Conservation (phyloP, 2,888 invertebrate genomes). For the Mesorhabditis spiculigera region DNA sequence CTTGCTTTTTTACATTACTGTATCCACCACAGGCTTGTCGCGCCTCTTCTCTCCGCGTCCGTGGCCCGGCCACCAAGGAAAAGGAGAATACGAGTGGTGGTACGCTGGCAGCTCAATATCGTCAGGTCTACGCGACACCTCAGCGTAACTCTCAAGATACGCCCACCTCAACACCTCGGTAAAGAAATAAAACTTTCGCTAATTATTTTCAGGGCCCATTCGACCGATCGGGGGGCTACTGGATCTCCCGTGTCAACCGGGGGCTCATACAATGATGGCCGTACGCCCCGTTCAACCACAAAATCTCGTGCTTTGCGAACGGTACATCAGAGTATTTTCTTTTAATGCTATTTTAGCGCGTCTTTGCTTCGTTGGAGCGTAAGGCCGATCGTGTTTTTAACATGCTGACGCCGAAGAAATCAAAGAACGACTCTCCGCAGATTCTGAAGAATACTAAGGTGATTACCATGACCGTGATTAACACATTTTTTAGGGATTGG, state of each 20-base stretch:
- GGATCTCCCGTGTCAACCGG: constrained; percentile 31
- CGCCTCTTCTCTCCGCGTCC: not conserved
- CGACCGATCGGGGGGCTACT: constrained; percentile 9
- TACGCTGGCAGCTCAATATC: not conserved
- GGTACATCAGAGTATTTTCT: not conserved
- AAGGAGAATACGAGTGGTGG: not conserved
- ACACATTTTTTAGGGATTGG: constrained; percentile 66
- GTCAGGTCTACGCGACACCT: not conserved
- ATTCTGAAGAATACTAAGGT: constrained; percentile 33
- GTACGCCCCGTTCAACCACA: constrained; percentile 37
- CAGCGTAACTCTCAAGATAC: too few relatives aligned
- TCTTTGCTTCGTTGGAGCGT: constrained; percentile 72
- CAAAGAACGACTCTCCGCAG: constrained; percentile 38
- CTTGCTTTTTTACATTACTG: too few relatives aligned
- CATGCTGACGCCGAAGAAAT: constrained; percentile 69
- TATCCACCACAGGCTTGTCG: too few relatives aligned
- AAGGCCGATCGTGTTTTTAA: constrained; percentile 70
- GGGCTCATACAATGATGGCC: constrained; percentile 24
- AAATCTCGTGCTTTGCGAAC: constrained; percentile 39
- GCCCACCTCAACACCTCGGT: too few relatives aligned
- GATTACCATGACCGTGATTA: not conserved
- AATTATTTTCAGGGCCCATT: constrained; percentile 2
- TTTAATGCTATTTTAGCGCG: constrained; percentile 27
- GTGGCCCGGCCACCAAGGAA: not conserved
- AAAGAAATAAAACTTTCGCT: not conserved